Conservation (phyloP, 92 coral and sea anemone species). For the Epizoanthus ramosus region DNA sequence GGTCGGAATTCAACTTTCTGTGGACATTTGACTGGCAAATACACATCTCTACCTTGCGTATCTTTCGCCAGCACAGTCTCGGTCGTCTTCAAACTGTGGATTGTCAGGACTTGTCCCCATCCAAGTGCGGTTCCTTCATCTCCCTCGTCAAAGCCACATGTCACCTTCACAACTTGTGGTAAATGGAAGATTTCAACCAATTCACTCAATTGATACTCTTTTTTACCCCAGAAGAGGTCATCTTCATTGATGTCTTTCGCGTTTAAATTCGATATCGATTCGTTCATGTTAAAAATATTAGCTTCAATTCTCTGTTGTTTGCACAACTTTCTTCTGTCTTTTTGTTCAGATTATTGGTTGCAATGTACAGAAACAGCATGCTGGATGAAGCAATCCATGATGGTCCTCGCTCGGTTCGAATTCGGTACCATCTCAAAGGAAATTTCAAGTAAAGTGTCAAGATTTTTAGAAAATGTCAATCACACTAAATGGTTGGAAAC, state of each 20-base stretch:
- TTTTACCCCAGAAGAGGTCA: conserved; percentile 46
- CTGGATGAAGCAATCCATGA: too few species aligned
- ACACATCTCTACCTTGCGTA: conserved; percentile 6
- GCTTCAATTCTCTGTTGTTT: too few species aligned
- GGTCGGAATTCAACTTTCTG: conserved; percentile 42
- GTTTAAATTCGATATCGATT: background rate
- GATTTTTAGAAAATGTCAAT: too few species aligned
- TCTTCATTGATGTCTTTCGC: background rate
- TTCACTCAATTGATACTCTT: conserved; percentile 4
- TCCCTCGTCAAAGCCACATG: conserved; percentile 50
- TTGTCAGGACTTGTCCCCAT: conserved; percentile 44
- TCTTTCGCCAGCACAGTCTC: conserved; percentile 38
- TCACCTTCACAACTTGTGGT: conserved; percentile 54
- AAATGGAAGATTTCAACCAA: conserved; percentile 19
- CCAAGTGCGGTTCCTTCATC: conserved; percentile 61
- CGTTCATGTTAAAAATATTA: background rate
- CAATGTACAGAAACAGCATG: too few species aligned
- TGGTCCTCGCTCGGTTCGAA: too few species aligned
- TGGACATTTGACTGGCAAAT: conserved; percentile 29
- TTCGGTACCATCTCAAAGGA: too few species aligned
- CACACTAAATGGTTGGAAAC: too few species aligned
- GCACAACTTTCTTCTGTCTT: too few species aligned
- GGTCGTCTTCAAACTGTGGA: conserved; percentile 34
- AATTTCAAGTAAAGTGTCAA: too few species aligned
- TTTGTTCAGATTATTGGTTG: too few species aligned